These are phyloP conservation scores for Pyrgilauda ruficollis DNA, from an alignment of 2,113 vertebrate species.

Conservation along the genomic window DNA sequence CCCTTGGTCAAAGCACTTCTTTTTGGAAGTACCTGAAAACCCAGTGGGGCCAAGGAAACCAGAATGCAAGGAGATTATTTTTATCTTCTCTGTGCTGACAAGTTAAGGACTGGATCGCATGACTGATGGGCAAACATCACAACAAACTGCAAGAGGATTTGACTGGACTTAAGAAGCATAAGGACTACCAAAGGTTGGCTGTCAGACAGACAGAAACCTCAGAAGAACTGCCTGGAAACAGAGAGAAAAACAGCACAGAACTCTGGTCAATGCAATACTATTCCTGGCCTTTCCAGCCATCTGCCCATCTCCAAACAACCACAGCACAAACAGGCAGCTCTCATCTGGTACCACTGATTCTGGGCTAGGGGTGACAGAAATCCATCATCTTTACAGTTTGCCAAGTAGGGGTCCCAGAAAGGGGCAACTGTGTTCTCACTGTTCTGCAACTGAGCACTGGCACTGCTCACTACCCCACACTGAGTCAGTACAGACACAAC, in stretches of 20 bases:
- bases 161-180: neutral
- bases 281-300: neutral
- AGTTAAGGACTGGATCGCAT: accelerated
- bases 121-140: neutral
- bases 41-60: neutral
- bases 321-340: neutral
- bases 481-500: neutral
- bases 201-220: neutral
- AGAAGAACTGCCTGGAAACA: neutral
- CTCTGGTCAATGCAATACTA: neutral
- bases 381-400: neutral
- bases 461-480: neutral
- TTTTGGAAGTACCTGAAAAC: neutral
- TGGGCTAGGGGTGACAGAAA: neutral
- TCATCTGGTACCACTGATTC: neutral
- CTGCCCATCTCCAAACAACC: neutral
- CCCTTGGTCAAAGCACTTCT: neutral
- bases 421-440: neutral
- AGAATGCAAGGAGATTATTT: neutral
- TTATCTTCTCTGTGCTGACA: neutral
- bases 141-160: neutral
- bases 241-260: neutral
- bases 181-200: neutral
- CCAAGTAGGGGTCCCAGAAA: neutral
- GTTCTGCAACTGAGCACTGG: neutral